Conservation (phyloP, 2,888 invertebrate species). For the Clusia tigrina region DNA sequence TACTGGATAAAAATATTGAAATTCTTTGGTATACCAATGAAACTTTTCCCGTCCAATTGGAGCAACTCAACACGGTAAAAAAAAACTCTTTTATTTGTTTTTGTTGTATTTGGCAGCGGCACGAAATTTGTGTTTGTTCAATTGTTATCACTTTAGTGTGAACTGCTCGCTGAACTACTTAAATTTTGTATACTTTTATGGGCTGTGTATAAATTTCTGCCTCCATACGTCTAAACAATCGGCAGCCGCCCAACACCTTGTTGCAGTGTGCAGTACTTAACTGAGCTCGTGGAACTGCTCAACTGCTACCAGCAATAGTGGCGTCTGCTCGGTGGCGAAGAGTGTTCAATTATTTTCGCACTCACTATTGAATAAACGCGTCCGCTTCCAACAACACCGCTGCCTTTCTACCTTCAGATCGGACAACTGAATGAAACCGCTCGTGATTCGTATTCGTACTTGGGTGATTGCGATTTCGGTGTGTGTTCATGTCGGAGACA, state of each 20-base stretch:
- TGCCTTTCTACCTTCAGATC: conserved; percentile 19
- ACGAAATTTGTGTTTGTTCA: too few relatives aligned
- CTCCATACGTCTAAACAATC: neutral
- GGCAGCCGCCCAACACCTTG: neutral
- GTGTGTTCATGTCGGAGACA: neutral
- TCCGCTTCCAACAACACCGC: neutral
- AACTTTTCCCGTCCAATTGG: too few relatives aligned
- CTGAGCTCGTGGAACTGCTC: neutral
- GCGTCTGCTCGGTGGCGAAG: neutral
- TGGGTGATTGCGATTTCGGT: conserved; percentile 14
- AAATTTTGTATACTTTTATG: too few relatives aligned
- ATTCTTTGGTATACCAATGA: conserved; percentile 35
- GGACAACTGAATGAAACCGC: conserved; percentile 23
- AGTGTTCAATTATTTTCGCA: neutral
- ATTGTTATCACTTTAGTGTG: conserved; percentile 49
- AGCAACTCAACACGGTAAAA: too few relatives aligned
- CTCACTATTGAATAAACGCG: too few relatives aligned
- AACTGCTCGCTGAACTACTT: conserved; percentile 33
- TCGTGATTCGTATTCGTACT: too few relatives aligned
- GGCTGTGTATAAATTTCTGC: too few relatives aligned
- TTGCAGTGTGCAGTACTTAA: neutral
- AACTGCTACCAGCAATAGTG: neutral
- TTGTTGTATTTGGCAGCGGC: conserved; percentile 9
- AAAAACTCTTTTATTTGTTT: too few relatives aligned
- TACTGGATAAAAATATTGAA: conserved; percentile 12